Percentiles rank a stretch among this genome's conserved stretches.
Conservation (phyloP, 2,888 invertebrate species). For the Andricus quercusramuli region DNA sequence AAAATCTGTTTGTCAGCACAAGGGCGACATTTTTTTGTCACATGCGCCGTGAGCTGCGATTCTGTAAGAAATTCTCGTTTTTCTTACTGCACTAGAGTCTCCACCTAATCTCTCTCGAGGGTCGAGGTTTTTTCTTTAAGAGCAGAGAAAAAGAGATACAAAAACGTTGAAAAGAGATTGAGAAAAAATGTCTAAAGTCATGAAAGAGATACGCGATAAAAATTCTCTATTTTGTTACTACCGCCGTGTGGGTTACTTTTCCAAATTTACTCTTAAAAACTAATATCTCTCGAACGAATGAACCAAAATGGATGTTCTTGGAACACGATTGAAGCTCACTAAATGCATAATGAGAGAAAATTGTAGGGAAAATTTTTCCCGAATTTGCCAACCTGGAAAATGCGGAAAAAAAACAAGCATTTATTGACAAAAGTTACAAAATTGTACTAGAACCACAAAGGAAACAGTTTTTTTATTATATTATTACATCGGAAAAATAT, state of each 20-base stretch:
- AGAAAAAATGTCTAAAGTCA: constrained; percentile 24
- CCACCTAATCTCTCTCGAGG: constrained; percentile 49
- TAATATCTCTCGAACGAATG: too few relatives aligned
- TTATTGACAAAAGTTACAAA: too few relatives aligned
- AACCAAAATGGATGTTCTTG: too few relatives aligned
- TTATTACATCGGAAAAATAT: neutral
- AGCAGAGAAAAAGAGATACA: constrained; percentile 29
- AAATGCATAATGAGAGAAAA: too few relatives aligned
- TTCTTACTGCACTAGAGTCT: constrained; percentile 23
- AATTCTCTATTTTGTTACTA: constrained; percentile 10
- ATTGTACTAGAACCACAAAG: too few relatives aligned
- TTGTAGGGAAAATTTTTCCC: too few relatives aligned
- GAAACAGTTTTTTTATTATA: too few relatives aligned
- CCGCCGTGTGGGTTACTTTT: neutral
- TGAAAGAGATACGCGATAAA: constrained; percentile 15
- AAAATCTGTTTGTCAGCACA: neutral
- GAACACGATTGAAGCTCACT: too few relatives aligned
- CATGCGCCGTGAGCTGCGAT: constrained; percentile 42
- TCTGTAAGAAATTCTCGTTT: constrained; percentile 45
- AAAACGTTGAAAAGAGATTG: neutral
- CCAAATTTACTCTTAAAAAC: too few relatives aligned
- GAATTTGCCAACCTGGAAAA: too few relatives aligned
- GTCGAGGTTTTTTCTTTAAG: constrained; percentile 35
- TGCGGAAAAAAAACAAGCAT: too few relatives aligned
- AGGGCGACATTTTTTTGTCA: neutral